These are phyloP conservation scores for Tarsius wallacei DNA, from an alignment of 2,797 vertebrate species.

Conservation along the genomic window DNA sequence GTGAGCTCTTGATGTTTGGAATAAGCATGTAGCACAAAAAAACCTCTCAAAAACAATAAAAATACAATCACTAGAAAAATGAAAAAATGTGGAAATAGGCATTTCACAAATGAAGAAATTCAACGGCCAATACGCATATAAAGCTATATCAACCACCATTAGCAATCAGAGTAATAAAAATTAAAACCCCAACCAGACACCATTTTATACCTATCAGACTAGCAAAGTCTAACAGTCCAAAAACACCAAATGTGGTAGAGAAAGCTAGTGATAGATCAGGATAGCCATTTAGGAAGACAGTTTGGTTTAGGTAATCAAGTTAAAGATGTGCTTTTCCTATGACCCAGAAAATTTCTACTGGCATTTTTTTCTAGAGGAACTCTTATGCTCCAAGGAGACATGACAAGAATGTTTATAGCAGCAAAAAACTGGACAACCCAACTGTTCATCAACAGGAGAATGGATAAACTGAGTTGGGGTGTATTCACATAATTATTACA, in stretches of 20 bases:
- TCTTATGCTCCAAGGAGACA: neutral
- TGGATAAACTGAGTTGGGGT: neutral
- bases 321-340: neutral
- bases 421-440: neutral
- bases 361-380: conserved; percentile 16
- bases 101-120: conserved; percentile 43
- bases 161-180: neutral
- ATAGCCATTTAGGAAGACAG: neutral
- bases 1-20: neutral
- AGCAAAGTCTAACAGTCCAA: conserved; percentile 11
- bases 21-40: neutral
- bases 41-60: conserved; percentile 36
- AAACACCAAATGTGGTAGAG: neutral
- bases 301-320: neutral
- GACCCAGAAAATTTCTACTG: neutral
- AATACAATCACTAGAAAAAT: conserved; percentile 45
- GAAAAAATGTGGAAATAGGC: neutral
- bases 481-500: neutral
- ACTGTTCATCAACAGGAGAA: neutral
- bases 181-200: neutral
- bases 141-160: neutral
- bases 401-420: neutral
- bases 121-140: neutral
- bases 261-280: neutral
- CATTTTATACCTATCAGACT: neutral